These are phyloP conservation scores for Spinus pinus DNA, from an alignment of 2,797 vertebrate genomes.

Conservation along the genomic window DNA sequence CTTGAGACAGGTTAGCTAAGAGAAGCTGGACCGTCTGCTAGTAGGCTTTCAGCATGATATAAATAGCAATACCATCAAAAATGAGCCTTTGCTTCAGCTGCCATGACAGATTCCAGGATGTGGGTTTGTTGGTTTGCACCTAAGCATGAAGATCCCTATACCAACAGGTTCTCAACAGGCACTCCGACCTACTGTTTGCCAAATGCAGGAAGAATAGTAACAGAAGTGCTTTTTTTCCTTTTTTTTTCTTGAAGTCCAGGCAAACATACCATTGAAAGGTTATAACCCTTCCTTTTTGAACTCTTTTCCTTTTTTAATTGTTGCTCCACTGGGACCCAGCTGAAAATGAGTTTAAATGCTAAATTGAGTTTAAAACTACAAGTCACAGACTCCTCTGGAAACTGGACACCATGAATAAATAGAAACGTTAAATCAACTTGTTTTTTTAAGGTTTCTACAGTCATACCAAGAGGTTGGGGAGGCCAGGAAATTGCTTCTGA, in stretches of 20 bases:
- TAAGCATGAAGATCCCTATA: neutral
- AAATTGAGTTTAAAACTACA: conserved; percentile 78
- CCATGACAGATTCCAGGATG: neutral
- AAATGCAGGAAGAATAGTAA: conserved; percentile 9
- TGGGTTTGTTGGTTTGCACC: neutral
- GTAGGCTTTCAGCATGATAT: neutral
- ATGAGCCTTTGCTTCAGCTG: neutral
- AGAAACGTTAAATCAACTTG: conserved; percentile 75
- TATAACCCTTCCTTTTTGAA: conserved; percentile 68
- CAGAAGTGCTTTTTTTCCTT: neutral
- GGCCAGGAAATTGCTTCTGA: conserved; percentile 68
- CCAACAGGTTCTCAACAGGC: neutral
- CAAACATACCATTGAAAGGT: conserved; percentile 39
- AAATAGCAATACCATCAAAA: neutral
- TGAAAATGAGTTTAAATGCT: conserved; percentile 80
- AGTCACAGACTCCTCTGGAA: conserved; percentile 71
- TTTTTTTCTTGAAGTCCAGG: neutral
- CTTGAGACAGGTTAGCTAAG: neutral
- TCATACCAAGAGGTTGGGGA: conserved; percentile 51
- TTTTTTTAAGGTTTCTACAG: conserved; percentile 72
- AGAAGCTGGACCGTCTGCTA: neutral
- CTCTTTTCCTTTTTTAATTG: conserved; percentile 72
- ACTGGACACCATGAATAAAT: conserved; percentile 76
- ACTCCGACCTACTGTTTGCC: neutral
- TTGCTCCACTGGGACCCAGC: conserved; percentile 70